Evolutionary conservation across 1,140 invertebrate species (phyloP).

Genomic region (Aethina tumida): DNA sequence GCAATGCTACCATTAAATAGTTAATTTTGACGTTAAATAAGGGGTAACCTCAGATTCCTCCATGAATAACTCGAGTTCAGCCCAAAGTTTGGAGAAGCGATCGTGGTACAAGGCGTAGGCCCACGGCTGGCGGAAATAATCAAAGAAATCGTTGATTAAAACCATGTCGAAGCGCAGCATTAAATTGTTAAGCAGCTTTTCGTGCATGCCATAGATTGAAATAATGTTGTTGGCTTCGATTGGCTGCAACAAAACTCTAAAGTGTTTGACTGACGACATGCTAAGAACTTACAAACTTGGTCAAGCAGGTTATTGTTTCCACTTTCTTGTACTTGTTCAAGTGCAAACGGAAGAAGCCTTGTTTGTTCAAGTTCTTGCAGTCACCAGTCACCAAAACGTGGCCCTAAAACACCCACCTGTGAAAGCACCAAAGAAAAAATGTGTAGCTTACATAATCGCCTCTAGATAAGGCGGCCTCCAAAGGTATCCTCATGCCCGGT

Average conservation of each 20-base stretch:
- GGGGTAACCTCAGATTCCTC: too few species aligned
- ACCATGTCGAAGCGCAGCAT: slow-evolving; percentile 41
- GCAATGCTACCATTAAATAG: neutral
- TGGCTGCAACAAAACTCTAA: slow-evolving; percentile 11
- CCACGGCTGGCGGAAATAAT: slow-evolving; percentile 53
- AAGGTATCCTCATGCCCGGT: slow-evolving; percentile 36
- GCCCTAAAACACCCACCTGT: slow-evolving; percentile 26
- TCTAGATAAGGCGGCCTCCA: slow-evolving; percentile 23
- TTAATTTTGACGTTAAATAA: too few species aligned
- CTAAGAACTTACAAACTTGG: slow-evolving; percentile 36
- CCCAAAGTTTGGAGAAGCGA: slow-evolving; percentile 40
- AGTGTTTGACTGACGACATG: slow-evolving; percentile 2
- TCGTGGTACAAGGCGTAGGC: slow-evolving; percentile 48
- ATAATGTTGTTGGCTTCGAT: slow-evolving; percentile 35
- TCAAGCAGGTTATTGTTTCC: slow-evolving; percentile 47
- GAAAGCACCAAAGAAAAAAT: neutral
- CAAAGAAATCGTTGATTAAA: slow-evolving; percentile 46
- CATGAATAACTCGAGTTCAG: too few species aligned
- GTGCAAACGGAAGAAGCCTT: slow-evolving; percentile 47
- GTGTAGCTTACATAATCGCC: slow-evolving; percentile 28
- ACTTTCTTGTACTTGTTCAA: slow-evolving; percentile 43
- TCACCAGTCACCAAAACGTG: slow-evolving; percentile 38
- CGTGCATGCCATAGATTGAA: slow-evolving; percentile 51
- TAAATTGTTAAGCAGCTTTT: slow-evolving; percentile 49
- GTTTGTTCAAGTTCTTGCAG: slow-evolving; percentile 25